Evolutionary conservation across 2,113 vertebrate genomes (phyloP), one percentile per base, ranked within the genome.

Genomic region (Leucopsar rothschildi): DNA sequence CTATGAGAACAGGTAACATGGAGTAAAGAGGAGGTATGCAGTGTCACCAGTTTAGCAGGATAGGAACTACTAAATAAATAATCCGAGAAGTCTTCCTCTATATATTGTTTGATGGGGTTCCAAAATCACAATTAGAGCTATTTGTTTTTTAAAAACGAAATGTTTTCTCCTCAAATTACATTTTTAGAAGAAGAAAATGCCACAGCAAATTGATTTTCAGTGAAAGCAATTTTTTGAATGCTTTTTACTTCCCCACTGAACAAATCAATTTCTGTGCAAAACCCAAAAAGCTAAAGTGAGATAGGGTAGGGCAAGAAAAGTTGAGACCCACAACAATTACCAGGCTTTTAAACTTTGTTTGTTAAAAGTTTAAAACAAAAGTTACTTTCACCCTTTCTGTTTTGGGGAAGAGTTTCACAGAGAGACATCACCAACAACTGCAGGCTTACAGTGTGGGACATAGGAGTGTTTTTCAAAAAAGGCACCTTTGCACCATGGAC

Each of bases 71-170:
- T 42, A 42, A 42, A 42, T 42, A 42, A 42, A 42, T 42, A 35
- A 11, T 11, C 20, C 0, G 0, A 82, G 53, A 86, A 64, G 21
- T 45, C 13, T 16, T 1, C 21, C 45, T 24, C 25, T 45, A 27
- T 28, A 27, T 17, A 11, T 35, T 70, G 7, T 47, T 77, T 3
- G 1, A 9, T 78, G 13, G 85, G 10, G 25, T 91, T 91, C 39
- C 33, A 89, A 89, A 81, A 79, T 57, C 47, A 82, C 15, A 82
- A 50, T 49, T 84, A 68, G 7, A 40, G 8, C 1, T 18, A 11
- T 33, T 50, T 0, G 2, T 35, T 52, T 72, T 42, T 55, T 17
- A 4, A 56, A 69, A 82, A 35, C 4, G 7, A 57, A 45, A 19
- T 28, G 5, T 42, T 80, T 92, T 84, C 12, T 82, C 23, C 31